phyloP scores from a whole-genome alignment of 2,113 vertebrate species.

The Aldabrachelys gigantea region DNA sequence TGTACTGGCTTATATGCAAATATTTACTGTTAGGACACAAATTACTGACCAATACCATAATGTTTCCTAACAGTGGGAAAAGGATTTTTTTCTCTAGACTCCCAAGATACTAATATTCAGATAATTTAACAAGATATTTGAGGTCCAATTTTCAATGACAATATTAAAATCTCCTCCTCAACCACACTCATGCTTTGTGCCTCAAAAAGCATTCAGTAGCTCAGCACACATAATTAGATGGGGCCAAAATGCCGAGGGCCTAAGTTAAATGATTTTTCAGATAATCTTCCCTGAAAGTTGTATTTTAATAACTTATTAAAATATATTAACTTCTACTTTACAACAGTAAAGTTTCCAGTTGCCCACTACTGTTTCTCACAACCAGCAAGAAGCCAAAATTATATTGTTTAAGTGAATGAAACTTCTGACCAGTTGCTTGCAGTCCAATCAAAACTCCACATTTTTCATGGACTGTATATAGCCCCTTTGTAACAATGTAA shows the following conservation, averaged over 20 bases:
- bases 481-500: not conserved
- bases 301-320: not conserved
- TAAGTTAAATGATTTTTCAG: not conserved
- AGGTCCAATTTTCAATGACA: not conserved
- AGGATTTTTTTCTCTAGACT: not conserved
- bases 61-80: slow-evolving; percentile 38
- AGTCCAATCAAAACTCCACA: not conserved
- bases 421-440: not conserved
- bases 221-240: not conserved
- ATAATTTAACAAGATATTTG: not conserved
- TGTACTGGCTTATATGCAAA: slow-evolving; percentile 28
- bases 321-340: not conserved
- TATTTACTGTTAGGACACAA: slow-evolving; percentile 8
- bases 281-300: not conserved
- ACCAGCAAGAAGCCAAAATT: not conserved
- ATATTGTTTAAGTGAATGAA: not conserved
- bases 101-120: not conserved
- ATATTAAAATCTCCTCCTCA: slow-evolving; percentile 12
- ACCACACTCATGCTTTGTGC: not conserved
- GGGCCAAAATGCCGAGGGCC: not conserved
- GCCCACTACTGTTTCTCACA: not conserved
- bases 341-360: not conserved
- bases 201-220: not conserved
- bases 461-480: not conserved
- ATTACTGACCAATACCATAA: slow-evolving; percentile 26